Percentiles rank a stretch among this genome's conserved stretches.
Evolutionary conservation across 2,797 vertebrate species (phyloP).

Genomic region (Acipenser oxyrinchus): DNA sequence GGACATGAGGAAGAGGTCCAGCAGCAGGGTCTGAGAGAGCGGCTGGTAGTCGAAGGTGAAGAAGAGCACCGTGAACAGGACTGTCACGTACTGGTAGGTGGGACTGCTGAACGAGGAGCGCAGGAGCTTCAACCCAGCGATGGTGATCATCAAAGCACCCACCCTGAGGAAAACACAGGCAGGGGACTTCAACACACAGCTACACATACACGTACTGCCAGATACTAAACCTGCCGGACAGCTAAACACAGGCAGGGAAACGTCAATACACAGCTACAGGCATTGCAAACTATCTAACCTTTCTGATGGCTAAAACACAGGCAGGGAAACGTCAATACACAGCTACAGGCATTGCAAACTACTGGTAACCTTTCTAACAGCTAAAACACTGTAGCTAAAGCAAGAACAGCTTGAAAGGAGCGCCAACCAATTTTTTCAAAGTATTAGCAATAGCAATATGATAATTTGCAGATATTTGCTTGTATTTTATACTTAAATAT

Average conservation of each 20-base stretch:
- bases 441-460: too few species aligned
- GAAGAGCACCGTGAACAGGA: slow-evolving; percentile 94
- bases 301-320: neutral
- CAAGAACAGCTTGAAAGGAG: neutral
- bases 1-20: slow-evolving; percentile 96
- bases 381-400: neutral
- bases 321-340: neutral
- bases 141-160: slow-evolving; percentile 89
- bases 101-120: slow-evolving; percentile 93
- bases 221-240: neutral
- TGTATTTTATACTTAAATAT: too few species aligned
- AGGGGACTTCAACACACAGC: neutral
- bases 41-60: slow-evolving; percentile 93
- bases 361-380: neutral
- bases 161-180: slow-evolving; percentile 52
- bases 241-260: neutral
- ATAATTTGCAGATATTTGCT: too few species aligned
- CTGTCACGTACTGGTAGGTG: slow-evolving; percentile 88
- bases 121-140: slow-evolving; percentile 92
- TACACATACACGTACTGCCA: too few species aligned
- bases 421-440: neutral
- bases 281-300: neutral
- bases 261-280: neutral
- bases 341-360: neutral
- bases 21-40: slow-evolving; percentile 90